Percentiles rank a stretch among this genome's conserved stretches.
Evolutionary conservation across 1,140 invertebrate genomes (phyloP).

Genomic region (Habropoda laboriosa): DNA sequence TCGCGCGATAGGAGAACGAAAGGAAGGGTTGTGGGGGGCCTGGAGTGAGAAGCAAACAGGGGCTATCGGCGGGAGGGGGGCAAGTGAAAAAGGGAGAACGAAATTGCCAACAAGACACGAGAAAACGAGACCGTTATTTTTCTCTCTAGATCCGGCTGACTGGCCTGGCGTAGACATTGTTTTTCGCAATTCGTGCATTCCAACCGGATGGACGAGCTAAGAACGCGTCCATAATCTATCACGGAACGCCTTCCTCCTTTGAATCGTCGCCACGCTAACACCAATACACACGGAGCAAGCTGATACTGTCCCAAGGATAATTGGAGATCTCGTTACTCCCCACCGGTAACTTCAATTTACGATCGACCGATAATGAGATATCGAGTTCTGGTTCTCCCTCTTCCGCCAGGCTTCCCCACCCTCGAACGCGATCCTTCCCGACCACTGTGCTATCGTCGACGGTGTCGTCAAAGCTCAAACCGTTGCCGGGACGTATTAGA

Average conservation of each 20-base stretch:
- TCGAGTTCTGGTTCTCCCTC: conserved; percentile 52
- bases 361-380: conserved; percentile 71
- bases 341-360: conserved; percentile 66
- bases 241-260: conserved; percentile 7
- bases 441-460: background rate
- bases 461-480: conserved; percentile 47
- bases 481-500: conserved; percentile 43
- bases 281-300: conserved; percentile 40
- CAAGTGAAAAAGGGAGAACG: background rate
- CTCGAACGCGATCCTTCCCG: background rate
- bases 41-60: background rate
- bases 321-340: conserved; percentile 73
- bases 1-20: background rate
- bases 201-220: conserved; percentile 29
- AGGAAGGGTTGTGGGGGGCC: too few species aligned
- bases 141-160: conserved; percentile 6
- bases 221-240: background rate
- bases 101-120: conserved; percentile 16
- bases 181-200: conserved; percentile 27
- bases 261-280: conserved; percentile 6
- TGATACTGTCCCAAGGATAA: conserved; percentile 67
- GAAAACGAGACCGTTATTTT: conserved; percentile 31
- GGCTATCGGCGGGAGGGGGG: background rate
- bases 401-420: conserved; percentile 15
- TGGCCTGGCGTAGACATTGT: conserved; percentile 38